Evolutionary conservation across 2,113 vertebrate species (phyloP).

Genomic region (Plectropomus leopardus): DNA sequence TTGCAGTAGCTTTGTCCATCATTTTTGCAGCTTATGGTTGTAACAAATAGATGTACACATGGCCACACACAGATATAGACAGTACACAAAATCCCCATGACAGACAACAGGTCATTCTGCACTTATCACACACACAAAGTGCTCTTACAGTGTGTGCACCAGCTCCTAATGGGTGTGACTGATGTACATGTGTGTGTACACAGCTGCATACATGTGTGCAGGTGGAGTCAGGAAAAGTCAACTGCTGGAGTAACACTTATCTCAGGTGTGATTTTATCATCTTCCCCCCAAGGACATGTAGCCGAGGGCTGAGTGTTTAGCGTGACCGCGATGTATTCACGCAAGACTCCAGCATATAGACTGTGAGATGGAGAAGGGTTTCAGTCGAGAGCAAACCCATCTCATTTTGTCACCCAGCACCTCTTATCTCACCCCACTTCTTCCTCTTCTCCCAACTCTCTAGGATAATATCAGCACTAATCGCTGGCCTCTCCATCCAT

Average conservation of each 20-base stretch:
- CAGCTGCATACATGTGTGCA: constrained; percentile 39
- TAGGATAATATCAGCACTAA: constrained; percentile 65
- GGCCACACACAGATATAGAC: too few relatives aligned
- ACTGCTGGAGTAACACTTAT: constrained; percentile 68
- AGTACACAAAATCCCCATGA: not conserved
- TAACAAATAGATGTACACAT: too few relatives aligned
- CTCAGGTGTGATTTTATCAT: constrained; percentile 76
- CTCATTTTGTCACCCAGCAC: constrained; percentile 54
- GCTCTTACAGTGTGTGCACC: constrained; percentile 9
- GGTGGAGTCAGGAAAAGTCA: constrained; percentile 57
- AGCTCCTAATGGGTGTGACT: constrained; percentile 31
- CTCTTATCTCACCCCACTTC: constrained; percentile 60
- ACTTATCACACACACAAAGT: constrained; percentile 19
- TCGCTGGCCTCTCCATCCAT: constrained; percentile 57
- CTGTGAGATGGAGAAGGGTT: constrained; percentile 43
- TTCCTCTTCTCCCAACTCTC: constrained; percentile 40
- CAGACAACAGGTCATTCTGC: constrained; percentile 15
- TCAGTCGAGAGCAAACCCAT: constrained; percentile 53
- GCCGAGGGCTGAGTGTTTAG: constrained; percentile 32
- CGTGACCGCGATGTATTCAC: constrained; percentile 24
- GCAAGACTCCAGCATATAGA: constrained; percentile 3
- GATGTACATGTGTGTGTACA: constrained; percentile 36
- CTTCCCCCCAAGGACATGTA: constrained; percentile 56
- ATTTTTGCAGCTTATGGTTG: too few relatives aligned
- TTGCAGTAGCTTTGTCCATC: too few relatives aligned